These are phyloP conservation scores for Kryptopterus vitreolus DNA, from an alignment of 2,797 vertebrate species.

Conservation along the genomic window DNA sequence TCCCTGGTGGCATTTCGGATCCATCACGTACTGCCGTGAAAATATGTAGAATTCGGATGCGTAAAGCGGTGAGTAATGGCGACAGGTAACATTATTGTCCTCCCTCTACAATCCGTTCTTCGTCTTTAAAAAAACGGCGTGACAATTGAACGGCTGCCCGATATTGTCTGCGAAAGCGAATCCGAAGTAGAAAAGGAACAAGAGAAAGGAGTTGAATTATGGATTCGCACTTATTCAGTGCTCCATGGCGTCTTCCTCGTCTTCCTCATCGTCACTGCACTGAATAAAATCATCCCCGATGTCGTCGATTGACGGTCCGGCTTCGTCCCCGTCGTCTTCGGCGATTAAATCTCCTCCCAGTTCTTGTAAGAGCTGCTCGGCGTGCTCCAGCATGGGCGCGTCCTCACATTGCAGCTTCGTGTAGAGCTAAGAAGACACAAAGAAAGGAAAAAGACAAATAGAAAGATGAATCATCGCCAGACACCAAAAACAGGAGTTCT, in stretches of 20 bases:
- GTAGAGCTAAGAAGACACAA: conserved; percentile 68
- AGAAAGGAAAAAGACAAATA: conserved; percentile 27
- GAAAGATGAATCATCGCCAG: background rate
- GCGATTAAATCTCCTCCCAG: conserved; percentile 69
- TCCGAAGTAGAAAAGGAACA: background rate
- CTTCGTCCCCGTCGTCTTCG: conserved; percentile 59
- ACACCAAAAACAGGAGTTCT: background rate
- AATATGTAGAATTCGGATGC: conserved; percentile 6
- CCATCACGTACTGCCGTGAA: conserved; percentile 15
- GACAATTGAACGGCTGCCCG: no score
- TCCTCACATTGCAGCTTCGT: conserved; percentile 77
- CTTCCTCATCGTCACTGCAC: conserved; percentile 65
- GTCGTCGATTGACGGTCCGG: conserved; percentile 60
- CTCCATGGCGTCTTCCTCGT: conserved; percentile 69
- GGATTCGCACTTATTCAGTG: conserved; percentile 59
- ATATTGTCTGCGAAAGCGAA: background rate
- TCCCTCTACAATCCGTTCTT: no score
- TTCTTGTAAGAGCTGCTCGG: conserved; percentile 74
- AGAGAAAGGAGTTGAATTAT: background rate
- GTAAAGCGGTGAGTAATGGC: background rate
- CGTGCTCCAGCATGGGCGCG: conserved; percentile 71
- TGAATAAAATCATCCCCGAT: conserved; percentile 75
- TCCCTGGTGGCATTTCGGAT: conserved; percentile 33
- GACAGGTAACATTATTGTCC: background rate
- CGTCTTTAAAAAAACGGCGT: background rate